Percentiles rank a stretch among this genome's conserved stretches.
phyloP scores from a whole-genome alignment of 1,140 invertebrate genomes.

The Drosophila cardini region DNA sequence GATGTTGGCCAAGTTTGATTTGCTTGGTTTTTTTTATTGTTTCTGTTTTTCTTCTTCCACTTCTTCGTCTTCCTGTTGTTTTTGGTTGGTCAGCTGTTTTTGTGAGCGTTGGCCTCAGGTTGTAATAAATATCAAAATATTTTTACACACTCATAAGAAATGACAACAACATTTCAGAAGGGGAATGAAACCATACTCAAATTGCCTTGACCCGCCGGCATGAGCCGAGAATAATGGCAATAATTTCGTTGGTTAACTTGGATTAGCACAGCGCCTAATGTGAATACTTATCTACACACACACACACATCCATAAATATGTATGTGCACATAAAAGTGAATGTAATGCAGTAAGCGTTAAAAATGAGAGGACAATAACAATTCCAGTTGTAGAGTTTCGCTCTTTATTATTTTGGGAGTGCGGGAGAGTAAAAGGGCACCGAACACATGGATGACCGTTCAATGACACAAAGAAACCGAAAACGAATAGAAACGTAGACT shows the following conservation, averaged over 20 bases:
- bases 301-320: not conserved
- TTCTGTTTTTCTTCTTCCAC: constrained; percentile 22
- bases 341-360: constrained; percentile 46
- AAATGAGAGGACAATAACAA: constrained; percentile 54
- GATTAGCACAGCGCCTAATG: constrained; percentile 40
- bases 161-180: constrained; percentile 24
- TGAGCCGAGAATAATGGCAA: constrained; percentile 52
- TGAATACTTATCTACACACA: constrained; percentile 6
- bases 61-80: constrained; percentile 18
- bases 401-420: not conserved
- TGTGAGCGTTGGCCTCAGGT: constrained; percentile 50
- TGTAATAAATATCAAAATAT: constrained; percentile 72
- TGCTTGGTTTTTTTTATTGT: constrained; percentile 51
- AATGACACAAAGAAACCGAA: constrained; percentile 24
- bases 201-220: constrained; percentile 70
- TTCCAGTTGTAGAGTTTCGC: constrained; percentile 39
- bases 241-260: constrained; percentile 54
- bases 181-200: constrained; percentile 25
- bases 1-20: constrained; percentile 64
- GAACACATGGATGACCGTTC: constrained; percentile 25
- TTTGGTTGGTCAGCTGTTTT: constrained; percentile 52
- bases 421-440: constrained; percentile 32
- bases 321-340: constrained; percentile 53
- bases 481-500: constrained; percentile 35
- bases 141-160: constrained; percentile 58